Evolutionary conservation across 2,888 invertebrate species (phyloP).

Genomic region (Cerastis rubricosa): DNA sequence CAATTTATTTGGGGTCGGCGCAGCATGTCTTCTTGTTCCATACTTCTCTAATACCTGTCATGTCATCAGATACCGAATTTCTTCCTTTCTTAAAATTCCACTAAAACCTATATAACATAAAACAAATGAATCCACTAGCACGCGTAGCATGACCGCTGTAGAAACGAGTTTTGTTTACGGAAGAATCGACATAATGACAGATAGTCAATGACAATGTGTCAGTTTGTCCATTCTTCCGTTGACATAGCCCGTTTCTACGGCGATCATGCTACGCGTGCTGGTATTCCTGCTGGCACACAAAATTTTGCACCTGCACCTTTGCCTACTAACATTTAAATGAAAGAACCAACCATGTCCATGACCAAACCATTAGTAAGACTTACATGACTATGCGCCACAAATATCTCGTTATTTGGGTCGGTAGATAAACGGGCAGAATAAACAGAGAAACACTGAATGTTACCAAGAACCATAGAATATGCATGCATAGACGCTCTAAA

Average conservation of each 20-base stretch:
- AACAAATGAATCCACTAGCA: neutral
- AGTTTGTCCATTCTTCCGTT: no score
- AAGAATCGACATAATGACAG: no score
- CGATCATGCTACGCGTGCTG: no score
- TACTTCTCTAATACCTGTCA: no score
- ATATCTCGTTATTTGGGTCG: constrained; percentile 44
- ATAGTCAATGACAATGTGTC: no score
- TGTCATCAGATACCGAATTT: no score
- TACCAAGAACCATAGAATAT: neutral
- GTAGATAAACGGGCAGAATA: constrained; percentile 21
- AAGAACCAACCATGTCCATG: neutral
- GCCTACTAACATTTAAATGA: neutral
- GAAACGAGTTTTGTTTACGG: no score
- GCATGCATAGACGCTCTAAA: neutral
- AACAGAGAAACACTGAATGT: constrained; percentile 20
- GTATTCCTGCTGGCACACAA: neutral
- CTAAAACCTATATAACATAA: neutral
- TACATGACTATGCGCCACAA: constrained; percentile 24
- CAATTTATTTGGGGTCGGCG: no score
- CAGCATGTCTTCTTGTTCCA: no score
- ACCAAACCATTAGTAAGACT: constrained; percentile 18
- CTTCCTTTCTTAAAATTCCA: no score
- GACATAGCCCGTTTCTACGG: no score
- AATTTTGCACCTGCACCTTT: neutral
- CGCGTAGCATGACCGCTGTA: no score